These are phyloP conservation scores for Atta cephalotes DNA, from an alignment of 1,140 invertebrate species.

Conservation along the genomic window DNA sequence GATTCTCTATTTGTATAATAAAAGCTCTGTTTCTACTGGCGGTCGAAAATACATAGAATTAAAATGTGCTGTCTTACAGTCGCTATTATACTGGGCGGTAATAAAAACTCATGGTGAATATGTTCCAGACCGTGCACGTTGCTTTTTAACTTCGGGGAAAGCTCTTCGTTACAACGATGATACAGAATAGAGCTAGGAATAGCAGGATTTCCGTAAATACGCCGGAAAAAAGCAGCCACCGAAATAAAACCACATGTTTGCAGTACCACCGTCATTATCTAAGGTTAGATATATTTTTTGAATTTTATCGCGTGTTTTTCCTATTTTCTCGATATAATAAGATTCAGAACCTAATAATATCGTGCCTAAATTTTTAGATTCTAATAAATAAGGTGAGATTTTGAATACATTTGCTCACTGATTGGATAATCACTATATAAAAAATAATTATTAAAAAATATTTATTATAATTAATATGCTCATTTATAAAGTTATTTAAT, in stretches of 20 bases:
- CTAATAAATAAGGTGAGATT: not conserved
- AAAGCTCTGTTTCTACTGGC: slow-evolving; percentile 1
- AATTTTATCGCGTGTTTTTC: slow-evolving; percentile 2
- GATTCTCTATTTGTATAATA: slow-evolving; percentile 11
- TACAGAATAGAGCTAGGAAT: slow-evolving; percentile 5
- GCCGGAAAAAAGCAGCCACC: slow-evolving; percentile 8
- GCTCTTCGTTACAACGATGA: slow-evolving; percentile 45
- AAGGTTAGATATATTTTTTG: not conserved
- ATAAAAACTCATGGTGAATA: slow-evolving; percentile 54
- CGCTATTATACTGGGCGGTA: slow-evolving; percentile 20
- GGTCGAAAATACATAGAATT: slow-evolving; percentile 29
- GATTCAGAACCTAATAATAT: not conserved
- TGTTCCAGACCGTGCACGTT: slow-evolving; percentile 37
- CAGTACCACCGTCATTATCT: slow-evolving; percentile 13
- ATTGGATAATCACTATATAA: not conserved
- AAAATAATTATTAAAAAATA: not conserved
- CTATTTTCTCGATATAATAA: not conserved
- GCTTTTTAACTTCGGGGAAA: slow-evolving; percentile 41
- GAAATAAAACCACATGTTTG: slow-evolving; percentile 41
- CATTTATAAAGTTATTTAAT: not conserved
- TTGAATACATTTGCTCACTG: not conserved
- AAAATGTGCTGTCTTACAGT: slow-evolving; percentile 6
- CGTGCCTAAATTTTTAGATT: not conserved
- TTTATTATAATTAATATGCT: not conserved
- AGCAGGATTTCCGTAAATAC: slow-evolving; percentile 41